These are phyloP conservation scores for Ptychoptera albimana DNA, from an alignment of 2,888 invertebrate genomes.

Conservation along the genomic window DNA sequence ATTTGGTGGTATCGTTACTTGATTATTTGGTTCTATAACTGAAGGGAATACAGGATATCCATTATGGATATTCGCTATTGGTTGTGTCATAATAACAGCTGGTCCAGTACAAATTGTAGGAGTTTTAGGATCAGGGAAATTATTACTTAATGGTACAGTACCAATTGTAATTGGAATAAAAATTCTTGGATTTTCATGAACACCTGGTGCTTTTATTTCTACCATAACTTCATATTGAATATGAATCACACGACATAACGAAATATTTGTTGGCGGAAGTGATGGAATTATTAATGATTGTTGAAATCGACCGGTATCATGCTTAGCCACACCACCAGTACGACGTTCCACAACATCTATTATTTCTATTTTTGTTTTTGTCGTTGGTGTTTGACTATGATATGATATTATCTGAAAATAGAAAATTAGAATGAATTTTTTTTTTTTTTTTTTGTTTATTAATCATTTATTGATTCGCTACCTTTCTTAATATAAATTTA, in stretches of 20 bases:
- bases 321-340: slow-evolving; percentile 14
- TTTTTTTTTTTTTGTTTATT: too few species aligned
- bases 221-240: slow-evolving; percentile 24
- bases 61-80: slow-evolving; percentile 4
- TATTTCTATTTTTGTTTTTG: slow-evolving; percentile 19
- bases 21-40: neutral
- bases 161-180: slow-evolving; percentile 27
- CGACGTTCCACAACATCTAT: slow-evolving; percentile 21
- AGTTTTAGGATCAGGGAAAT: neutral
- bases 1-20: neutral
- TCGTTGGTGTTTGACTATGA: slow-evolving; percentile 18
- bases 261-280: slow-evolving; percentile 25
- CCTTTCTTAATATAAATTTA: slow-evolving; percentile 19
- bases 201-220: slow-evolving; percentile 19
- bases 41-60: neutral
- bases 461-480: neutral
- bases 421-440: too few species aligned
- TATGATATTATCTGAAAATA: slow-evolving; percentile 20
- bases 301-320: slow-evolving; percentile 15
- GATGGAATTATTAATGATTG: slow-evolving; percentile 24
- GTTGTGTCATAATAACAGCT: slow-evolving; percentile 13
- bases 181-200: slow-evolving; percentile 21
- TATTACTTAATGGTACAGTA: slow-evolving; percentile 20
- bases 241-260: slow-evolving; percentile 24
- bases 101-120: slow-evolving; percentile 7